Conservation (phyloP, 2,113 vertebrate species). For the Rhinopomastus cyanomelas region DNA sequence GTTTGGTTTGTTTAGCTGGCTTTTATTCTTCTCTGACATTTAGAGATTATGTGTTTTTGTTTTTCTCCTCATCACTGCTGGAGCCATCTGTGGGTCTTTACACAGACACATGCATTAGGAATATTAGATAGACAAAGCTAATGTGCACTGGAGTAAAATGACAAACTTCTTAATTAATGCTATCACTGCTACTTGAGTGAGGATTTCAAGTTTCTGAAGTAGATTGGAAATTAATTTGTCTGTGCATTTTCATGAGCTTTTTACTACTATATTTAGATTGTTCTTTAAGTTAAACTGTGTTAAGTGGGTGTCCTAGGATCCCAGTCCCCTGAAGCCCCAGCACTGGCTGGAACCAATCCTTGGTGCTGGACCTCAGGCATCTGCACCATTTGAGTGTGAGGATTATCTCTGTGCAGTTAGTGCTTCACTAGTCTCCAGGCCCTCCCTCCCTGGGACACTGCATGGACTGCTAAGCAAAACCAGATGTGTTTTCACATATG, state of each 20-base stretch:
- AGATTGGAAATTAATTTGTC: not conserved
- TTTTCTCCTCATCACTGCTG: conserved; percentile 22
- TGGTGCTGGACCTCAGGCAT: not conserved
- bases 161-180: conserved; percentile 45
- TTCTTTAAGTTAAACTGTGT: not conserved
- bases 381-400: not conserved
- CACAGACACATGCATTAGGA: conserved; percentile 47
- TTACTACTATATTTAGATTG: not conserved
- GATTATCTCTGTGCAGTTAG: not conserved
- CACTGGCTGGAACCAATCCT: not conserved
- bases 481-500: too few relatives aligned
- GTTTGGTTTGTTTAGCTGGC: conserved; percentile 42
- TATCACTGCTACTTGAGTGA: not conserved
- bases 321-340: not conserved
- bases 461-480: too few relatives aligned
- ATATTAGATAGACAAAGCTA: conserved; percentile 45
- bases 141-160: conserved; percentile 5
- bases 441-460: not conserved
- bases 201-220: not conserved
- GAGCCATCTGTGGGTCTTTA: conserved; percentile 53
- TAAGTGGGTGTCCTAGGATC: not conserved
- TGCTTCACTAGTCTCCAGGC: fast-evolving
- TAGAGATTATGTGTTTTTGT: conserved; percentile 45
- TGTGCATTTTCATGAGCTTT: not conserved
- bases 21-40: conserved; percentile 59